Evolutionary conservation across 2,888 invertebrate species (phyloP).

Genomic region (Drosophila mimica): DNA sequence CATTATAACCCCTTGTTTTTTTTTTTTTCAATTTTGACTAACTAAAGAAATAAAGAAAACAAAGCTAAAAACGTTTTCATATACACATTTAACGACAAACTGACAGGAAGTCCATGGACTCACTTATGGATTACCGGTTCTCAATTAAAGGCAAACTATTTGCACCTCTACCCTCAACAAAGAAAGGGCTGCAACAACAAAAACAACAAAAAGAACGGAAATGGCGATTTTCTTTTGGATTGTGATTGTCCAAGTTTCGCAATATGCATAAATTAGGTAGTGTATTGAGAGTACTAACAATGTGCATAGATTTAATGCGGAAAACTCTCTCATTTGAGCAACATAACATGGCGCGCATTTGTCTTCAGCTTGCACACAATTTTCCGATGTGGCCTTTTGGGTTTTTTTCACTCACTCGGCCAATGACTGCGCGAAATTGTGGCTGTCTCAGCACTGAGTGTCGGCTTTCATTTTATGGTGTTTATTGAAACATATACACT

Average conservation of each 20-base stretch:
- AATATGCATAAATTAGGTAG: slow-evolving; percentile 17
- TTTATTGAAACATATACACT: slow-evolving; percentile 62
- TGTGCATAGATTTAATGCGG: background rate
- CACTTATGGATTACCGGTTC: slow-evolving; percentile 20
- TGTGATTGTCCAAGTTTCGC: slow-evolving; percentile 61
- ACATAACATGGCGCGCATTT: slow-evolving; percentile 5
- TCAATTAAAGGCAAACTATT: slow-evolving; percentile 5
- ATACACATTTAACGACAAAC: background rate
- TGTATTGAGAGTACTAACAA: background rate
- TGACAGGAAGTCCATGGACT: slow-evolving; percentile 5
- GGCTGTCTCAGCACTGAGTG: slow-evolving; percentile 62
- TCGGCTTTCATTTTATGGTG: slow-evolving; percentile 66
- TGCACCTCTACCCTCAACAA: slow-evolving; percentile 32
- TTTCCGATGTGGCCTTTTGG: slow-evolving; percentile 69
- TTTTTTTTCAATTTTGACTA: background rate
- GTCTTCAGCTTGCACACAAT: slow-evolving; percentile 28
- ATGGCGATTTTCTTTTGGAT: slow-evolving; percentile 66
- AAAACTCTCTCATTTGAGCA: background rate
- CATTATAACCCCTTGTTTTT: slow-evolving; percentile 49
- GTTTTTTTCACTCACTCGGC: slow-evolving; percentile 45
- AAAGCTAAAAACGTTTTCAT: slow-evolving; percentile 3
- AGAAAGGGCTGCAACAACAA: slow-evolving; percentile 47
- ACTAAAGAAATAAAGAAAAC: background rate
- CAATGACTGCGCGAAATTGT: slow-evolving; percentile 82
- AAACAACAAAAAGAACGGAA: slow-evolving; percentile 37